A percentile compares a stretch with the other conserved stretches of the same genome.
phyloP scores from a whole-genome alignment of 1,140 invertebrate genomes.

The Drosophila lacteicornis region DNA sequence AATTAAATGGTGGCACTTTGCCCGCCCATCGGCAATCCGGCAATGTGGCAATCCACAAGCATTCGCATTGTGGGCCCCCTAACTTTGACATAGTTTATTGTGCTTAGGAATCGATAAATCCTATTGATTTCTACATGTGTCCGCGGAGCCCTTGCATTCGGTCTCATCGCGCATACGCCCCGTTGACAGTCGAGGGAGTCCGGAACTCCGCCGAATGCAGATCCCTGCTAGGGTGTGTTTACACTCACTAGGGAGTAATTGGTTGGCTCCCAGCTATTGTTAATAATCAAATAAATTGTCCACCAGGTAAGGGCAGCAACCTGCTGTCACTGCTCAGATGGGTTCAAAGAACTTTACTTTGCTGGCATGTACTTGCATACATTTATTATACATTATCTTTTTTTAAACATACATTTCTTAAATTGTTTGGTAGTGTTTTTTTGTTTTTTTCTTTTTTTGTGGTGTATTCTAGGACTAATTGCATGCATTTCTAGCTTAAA shows the following conservation, averaged over 20 bases:
- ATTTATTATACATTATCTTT: slow-evolving; percentile 55
- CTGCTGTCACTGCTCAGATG: slow-evolving; percentile 13
- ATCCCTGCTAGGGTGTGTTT: slow-evolving; percentile 40
- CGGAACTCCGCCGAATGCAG: slow-evolving; percentile 8
- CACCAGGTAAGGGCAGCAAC: slow-evolving; percentile 10
- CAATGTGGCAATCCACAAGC: slow-evolving; percentile 31
- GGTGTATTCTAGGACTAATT: slow-evolving; percentile 59
- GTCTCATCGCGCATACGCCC: slow-evolving; percentile 57
- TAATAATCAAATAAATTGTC: slow-evolving; percentile 69
- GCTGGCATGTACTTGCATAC: slow-evolving; percentile 37
- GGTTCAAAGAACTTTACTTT: slow-evolving; percentile 74
- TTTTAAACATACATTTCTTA: slow-evolving; percentile 47
- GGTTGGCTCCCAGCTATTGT: slow-evolving; percentile 62
- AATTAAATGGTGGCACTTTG: slow-evolving; percentile 61
- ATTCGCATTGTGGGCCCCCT: slow-evolving; percentile 66
- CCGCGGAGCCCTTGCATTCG: slow-evolving; percentile 12
- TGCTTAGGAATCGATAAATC: slow-evolving; percentile 63
- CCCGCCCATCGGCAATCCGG: slow-evolving; percentile 41
- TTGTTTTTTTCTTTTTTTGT: slow-evolving; percentile 12
- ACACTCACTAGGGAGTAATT: slow-evolving; percentile 67
- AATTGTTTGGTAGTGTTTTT: slow-evolving; percentile 18
- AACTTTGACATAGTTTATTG: slow-evolving; percentile 76
- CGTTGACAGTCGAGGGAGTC: slow-evolving; percentile 10
- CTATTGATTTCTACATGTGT: slow-evolving; percentile 62
- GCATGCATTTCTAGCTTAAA: slow-evolving; percentile 60